Conservation (phyloP, 2,797 vertebrate species). For the Pipistrellus pipistrellus region DNA sequence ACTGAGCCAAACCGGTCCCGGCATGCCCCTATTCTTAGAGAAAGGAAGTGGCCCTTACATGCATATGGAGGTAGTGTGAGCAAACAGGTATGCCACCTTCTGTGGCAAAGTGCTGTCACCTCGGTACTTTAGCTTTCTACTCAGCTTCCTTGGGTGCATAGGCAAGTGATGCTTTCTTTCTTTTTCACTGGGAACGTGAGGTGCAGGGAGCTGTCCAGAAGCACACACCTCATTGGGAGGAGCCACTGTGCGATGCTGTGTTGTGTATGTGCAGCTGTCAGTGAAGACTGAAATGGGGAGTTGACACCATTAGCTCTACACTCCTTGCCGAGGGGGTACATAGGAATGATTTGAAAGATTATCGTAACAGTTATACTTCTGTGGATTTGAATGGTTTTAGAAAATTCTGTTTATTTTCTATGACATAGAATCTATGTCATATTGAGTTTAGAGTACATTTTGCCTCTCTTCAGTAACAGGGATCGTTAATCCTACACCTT, state of each 20-base stretch:
- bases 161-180: background rate
- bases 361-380: background rate
- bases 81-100: background rate
- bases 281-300: background rate
- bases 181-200: background rate
- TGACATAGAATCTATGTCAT: background rate
- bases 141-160: background rate
- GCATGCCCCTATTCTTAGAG: background rate
- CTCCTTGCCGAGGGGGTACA: background rate
- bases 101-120: background rate
- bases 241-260: background rate
- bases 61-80: background rate
- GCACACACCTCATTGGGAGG: background rate
- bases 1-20: too few species aligned
- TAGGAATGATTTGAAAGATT: constrained; percentile 22
- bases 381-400: background rate
- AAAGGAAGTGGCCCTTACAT: background rate
- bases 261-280: background rate
- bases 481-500: constrained; percentile 62
- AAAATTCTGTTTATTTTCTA: constrained; percentile 26
- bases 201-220: background rate
- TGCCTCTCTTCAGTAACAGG: constrained; percentile 18
- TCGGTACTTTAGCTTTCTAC: background rate
- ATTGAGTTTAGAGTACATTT: constrained; percentile 10
- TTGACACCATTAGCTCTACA: background rate